Percentiles rank a stretch among this genome's conserved stretches.
phyloP scores from a whole-genome alignment of 2,888 invertebrate genomes.

The Epistrophella euchroma region DNA sequence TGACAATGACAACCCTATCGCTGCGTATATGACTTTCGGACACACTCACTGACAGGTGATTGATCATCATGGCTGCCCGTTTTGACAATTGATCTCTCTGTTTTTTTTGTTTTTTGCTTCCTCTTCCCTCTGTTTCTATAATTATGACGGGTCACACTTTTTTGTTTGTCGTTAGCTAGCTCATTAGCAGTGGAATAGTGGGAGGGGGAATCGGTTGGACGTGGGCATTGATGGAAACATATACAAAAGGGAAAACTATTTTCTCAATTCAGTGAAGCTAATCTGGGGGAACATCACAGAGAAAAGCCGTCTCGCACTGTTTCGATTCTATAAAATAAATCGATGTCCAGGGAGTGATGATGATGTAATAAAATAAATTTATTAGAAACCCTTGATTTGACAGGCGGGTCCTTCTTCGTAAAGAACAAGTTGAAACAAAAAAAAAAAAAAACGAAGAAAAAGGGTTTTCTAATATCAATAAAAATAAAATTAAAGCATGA shows the following conservation, averaged over 20 bases:
- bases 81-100: conserved; percentile 52
- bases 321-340: conserved; percentile 46
- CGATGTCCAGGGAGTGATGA: conserved; percentile 69
- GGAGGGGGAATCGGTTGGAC: not conserved
- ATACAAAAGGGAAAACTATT: conserved; percentile 51
- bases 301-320: conserved; percentile 13
- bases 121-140: not conserved
- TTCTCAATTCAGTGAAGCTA: conserved; percentile 72
- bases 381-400: conserved; percentile 70
- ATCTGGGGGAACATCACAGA: conserved; percentile 48
- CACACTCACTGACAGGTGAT: conserved; percentile 71
- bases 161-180: conserved; percentile 52
- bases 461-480: conserved; percentile 33
- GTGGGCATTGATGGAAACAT: conserved; percentile 50
- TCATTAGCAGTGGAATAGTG: conserved; percentile 56
- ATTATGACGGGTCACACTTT: conserved; percentile 55
- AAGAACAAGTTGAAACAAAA: not conserved
- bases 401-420: conserved; percentile 46
- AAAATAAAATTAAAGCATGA: conserved; percentile 39
- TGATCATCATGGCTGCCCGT: conserved; percentile 67
- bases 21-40: conserved; percentile 44
- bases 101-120: not conserved
- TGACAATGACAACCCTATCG: conserved; percentile 45
- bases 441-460: not conserved
- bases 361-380: conserved; percentile 73